Percentiles rank a stretch among this genome's conserved stretches.
Conservation (phyloP, 2,888 invertebrate genomes). For the Thera britannica region DNA sequence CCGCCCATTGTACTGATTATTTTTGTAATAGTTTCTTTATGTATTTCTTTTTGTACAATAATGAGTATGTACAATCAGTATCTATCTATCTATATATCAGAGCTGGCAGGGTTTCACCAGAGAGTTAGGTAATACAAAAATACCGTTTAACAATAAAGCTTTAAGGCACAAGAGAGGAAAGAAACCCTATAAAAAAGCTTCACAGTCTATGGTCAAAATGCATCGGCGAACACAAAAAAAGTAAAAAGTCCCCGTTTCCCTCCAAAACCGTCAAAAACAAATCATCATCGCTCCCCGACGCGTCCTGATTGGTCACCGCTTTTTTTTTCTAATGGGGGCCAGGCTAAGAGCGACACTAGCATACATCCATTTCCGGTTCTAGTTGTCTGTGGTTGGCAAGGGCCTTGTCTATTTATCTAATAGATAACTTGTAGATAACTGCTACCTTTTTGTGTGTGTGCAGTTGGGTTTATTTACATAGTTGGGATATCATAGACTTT, state of each 20-base stretch:
- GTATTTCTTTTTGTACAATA: too few relatives aligned
- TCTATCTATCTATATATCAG: too few relatives aligned
- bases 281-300: conserved; percentile 20
- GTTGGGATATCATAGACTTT: too few relatives aligned
- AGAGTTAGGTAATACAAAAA: too few relatives aligned
- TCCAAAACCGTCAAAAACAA: conserved; percentile 29
- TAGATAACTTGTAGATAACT: background rate
- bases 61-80: too few relatives aligned
- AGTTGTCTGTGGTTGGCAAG: conserved; percentile 1
- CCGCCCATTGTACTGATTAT: too few relatives aligned
- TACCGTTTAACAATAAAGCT: too few relatives aligned
- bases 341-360: background rate
- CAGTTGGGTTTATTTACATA: background rate
- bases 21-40: too few relatives aligned
- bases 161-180: too few relatives aligned
- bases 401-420: background rate
- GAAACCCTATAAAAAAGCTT: too few relatives aligned
- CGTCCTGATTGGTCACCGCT: conserved; percentile 24
- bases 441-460: background rate
- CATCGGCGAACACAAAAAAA: background rate
- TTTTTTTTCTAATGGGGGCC: conserved; percentile 29
- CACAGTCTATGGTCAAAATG: too few relatives aligned
- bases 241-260: conserved; percentile 4
- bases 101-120: too few relatives aligned
- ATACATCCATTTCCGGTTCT: conserved; percentile 9